Percentiles rank a stretch among this genome's conserved stretches.
phyloP scores from a whole-genome alignment of 2,888 invertebrate genomes.

The Microplitis deprimator region DNA sequence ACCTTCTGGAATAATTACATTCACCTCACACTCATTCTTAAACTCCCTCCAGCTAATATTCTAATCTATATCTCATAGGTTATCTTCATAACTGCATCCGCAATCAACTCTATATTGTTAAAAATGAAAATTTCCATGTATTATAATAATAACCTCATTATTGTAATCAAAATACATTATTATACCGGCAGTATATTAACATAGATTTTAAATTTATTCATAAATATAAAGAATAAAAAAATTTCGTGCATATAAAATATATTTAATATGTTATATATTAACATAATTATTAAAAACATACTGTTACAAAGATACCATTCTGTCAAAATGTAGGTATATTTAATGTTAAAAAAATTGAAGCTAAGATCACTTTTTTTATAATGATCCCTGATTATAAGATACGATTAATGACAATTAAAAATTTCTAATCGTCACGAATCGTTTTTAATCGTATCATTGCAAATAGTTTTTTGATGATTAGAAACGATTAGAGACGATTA shows the following conservation, averaged over 20 bases:
- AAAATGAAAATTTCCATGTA: neutral
- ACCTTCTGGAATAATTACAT: neutral
- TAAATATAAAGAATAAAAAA: neutral
- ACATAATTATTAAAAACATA: too few relatives aligned
- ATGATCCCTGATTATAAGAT: too few relatives aligned
- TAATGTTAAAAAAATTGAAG: too few relatives aligned
- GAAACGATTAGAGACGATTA: too few relatives aligned
- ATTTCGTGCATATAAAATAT: neutral
- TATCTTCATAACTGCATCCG: neutral
- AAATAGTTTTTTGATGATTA: too few relatives aligned
- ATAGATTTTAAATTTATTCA: slow-evolving; percentile 11
- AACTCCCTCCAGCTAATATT: neutral
- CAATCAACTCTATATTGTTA: neutral
- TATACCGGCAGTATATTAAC: neutral
- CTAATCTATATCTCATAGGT: neutral
- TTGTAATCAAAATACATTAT: neutral
- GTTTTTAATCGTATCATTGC: too few relatives aligned
- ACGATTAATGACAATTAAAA: too few relatives aligned
- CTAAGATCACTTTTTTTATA: too few relatives aligned
- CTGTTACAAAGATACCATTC: too few relatives aligned
- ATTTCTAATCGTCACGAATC: too few relatives aligned
- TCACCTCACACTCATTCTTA: neutral
- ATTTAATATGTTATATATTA: too few relatives aligned
- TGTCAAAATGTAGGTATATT: too few relatives aligned
- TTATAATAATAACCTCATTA: neutral